phyloP scores from a whole-genome alignment of 2,888 invertebrate species.

The Luperina testacea region DNA sequence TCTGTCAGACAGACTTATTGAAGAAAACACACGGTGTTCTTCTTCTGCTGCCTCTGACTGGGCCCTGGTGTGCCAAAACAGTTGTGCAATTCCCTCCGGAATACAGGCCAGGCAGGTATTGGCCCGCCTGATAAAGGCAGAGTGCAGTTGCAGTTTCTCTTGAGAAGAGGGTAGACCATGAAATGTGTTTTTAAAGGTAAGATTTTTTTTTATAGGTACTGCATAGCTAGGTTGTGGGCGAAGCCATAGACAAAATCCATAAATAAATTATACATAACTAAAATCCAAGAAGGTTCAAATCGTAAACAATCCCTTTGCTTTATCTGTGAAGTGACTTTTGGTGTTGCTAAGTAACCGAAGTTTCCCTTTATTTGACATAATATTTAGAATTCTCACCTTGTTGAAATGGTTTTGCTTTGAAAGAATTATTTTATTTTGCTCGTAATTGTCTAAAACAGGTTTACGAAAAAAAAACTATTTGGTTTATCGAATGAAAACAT shows the following conservation, averaged over 20 bases:
- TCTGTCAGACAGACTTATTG: too few relatives aligned
- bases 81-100: background rate
- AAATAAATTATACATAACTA: background rate
- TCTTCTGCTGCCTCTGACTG: background rate
- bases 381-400: background rate
- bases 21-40: background rate
- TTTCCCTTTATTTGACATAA: background rate
- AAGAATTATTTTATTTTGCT: background rate
- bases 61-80: background rate
- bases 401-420: slow-evolving; percentile 6
- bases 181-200: too few relatives aligned
- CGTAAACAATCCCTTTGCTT: background rate
- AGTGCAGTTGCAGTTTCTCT: background rate
- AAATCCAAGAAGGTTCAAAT: background rate
- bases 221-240: too few relatives aligned
- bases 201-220: background rate
- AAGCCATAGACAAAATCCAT: background rate
- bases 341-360: background rate
- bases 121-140: too few relatives aligned
- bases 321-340: slow-evolving; percentile 8
- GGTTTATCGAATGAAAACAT: background rate
- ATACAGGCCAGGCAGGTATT: background rate
- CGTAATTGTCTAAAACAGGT: background rate
- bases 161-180: background rate
- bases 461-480: too few relatives aligned